phyloP scores from a whole-genome alignment of 2,113 vertebrate species.

The Amazona guildingii region DNA sequence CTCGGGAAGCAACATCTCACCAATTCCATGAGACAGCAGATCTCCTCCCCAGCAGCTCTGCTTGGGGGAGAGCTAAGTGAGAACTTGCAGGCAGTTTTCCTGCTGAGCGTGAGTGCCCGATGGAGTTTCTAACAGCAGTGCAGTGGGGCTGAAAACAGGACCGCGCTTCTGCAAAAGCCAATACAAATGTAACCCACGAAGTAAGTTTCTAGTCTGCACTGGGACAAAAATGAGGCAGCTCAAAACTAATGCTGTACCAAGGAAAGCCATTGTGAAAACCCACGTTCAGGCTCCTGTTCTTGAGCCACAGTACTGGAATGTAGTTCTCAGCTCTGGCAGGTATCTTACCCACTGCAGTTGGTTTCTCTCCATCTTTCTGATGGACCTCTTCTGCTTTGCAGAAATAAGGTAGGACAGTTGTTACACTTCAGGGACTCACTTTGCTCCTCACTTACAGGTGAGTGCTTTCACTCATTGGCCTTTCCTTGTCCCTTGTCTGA shows the following conservation, averaged over 20 bases:
- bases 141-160: not conserved
- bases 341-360: not conserved
- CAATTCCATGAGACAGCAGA: not conserved
- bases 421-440: not conserved
- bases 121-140: not conserved
- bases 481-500: not conserved
- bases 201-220: not conserved
- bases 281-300: not conserved
- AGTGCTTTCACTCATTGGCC: not conserved
- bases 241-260: not conserved
- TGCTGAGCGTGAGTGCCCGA: not conserved
- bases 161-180: not conserved
- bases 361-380: not conserved
- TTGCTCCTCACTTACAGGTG: not conserved
- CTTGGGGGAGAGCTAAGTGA: not conserved
- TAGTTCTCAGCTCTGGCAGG: not conserved
- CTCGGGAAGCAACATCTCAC: not conserved
- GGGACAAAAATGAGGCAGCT: not conserved
- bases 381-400: not conserved
- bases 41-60: not conserved
- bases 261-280: not conserved
- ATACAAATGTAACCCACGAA: not conserved
- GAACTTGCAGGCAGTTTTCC: not conserved
- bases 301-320: not conserved
- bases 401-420: not conserved